These are phyloP conservation scores for Pelochelys cantorii DNA, from an alignment of 2,797 vertebrate genomes.

Conservation along the genomic window DNA sequence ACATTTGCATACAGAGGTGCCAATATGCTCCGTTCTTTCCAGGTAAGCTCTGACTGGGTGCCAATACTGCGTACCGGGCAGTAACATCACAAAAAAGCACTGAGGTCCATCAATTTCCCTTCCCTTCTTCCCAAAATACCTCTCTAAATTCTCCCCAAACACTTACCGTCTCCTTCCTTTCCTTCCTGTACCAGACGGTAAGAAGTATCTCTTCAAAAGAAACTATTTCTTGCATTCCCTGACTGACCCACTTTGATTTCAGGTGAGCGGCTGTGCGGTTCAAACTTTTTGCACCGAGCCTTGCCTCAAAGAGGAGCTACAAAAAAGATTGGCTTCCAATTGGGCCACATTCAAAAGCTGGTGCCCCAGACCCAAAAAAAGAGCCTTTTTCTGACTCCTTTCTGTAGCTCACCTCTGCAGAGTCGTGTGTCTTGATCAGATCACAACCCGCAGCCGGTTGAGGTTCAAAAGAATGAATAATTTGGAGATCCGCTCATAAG, in stretches of 20 bases:
- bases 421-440: rapidly evolving
- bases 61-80: no score
- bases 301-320: background rate
- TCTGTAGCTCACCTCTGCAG: rapidly evolving
- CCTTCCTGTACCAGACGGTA: slow-evolving; percentile 9
- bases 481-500: background rate
- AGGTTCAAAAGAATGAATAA: rapidly evolving
- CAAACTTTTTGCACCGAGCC: background rate
- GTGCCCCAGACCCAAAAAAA: background rate
- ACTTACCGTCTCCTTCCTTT: slow-evolving; percentile 16
- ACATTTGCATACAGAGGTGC: no score
- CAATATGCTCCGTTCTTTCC: no score
- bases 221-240: background rate
- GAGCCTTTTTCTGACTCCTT: background rate
- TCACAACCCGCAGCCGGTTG: background rate
- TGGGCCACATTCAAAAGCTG: background rate
- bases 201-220: background rate
- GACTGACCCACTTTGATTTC: background rate
- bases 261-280: background rate
- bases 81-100: no score
- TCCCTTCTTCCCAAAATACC: slow-evolving; percentile 24
- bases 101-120: background rate
- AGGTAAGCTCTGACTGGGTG: no score
- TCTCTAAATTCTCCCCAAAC: slow-evolving; percentile 5
- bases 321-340: background rate